Evolutionary conservation across 2,888 invertebrate genomes (phyloP), one percentile per base, ranked within the genome.

Genomic region (Apodemia duryi): DNA sequence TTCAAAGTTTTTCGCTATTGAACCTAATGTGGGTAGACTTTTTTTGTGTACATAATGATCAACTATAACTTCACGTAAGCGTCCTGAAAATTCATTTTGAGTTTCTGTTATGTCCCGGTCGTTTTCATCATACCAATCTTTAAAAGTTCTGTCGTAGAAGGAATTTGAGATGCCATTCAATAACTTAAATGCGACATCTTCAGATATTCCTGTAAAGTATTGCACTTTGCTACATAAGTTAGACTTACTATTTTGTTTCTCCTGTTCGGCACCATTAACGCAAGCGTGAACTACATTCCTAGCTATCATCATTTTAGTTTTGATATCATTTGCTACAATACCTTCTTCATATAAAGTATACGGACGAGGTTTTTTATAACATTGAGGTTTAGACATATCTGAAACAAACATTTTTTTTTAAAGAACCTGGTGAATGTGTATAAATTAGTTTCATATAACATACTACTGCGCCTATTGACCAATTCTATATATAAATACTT

Each of bases 251-350:
- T 13, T 13, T 10, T 49, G 11, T 11, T 6, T 21, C 7, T 35
- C 46, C 9, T n/a, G 10, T 29, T 38, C 28, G 10, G 1, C 35
- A 10, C 38, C 64, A 6, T 32, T 60, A 6, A 21, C 10, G 11
- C 64, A 64, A 21, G 64, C 60, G 11, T 32, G n/a, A 10, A 35
- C 32, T 49, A 64, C 46, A 61, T 64, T 64, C 60, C 43, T 64
- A 9, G 49, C 49, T 11, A 64, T 35, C 10, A 7, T 35, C 28
- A 64, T 5, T 51, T 64, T 64, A 3, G 35, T 64, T 61, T 11
- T 35, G 35, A 64, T 49, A 28, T 64, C 64, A 5, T n/a, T 64
- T 11, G 21, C 32, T 49, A n/a, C 46, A 28, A 64, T 13, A 29
- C 35, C 29, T 32, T 60, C 60, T 21, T 64, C 64, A 10, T 32